Conservation (phyloP, 1,140 invertebrate genomes). For the Lasaia peninsularis region DNA sequence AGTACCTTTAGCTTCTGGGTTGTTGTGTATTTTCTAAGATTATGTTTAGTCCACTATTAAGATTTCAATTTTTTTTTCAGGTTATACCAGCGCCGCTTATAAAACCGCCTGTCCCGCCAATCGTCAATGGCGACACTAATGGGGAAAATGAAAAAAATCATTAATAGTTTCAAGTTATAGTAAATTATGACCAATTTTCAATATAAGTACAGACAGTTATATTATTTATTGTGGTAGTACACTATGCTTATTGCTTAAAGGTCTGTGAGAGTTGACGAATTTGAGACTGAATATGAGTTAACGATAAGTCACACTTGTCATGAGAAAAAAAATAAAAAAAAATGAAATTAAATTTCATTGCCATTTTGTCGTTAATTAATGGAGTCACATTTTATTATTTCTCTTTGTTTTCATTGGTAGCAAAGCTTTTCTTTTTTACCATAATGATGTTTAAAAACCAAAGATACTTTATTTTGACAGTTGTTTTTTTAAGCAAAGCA, state of each 20-base stretch:
- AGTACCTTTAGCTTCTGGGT: too few relatives aligned
- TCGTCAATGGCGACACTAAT: conserved; percentile 62
- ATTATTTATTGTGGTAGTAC: conserved; percentile 11
- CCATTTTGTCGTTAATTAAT: conserved; percentile 19
- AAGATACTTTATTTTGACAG: background rate
- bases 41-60: too few relatives aligned
- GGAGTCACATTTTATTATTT: conserved; percentile 25
- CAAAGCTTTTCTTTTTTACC: background rate
- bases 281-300: conserved; percentile 40
- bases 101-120: conserved; percentile 44
- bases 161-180: conserved; percentile 23
- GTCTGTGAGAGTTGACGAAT: conserved; percentile 24
- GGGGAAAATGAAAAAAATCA: conserved; percentile 41
- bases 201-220: conserved; percentile 14
- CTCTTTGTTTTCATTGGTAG: background rate
- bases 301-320: conserved; percentile 25
- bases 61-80: conserved; percentile 29
- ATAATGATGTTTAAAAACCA: background rate
- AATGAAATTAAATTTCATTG: conserved; percentile 40
- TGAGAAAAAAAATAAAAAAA: conserved; percentile 25
- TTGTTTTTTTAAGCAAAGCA: background rate
- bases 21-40: too few relatives aligned
- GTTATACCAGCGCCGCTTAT: conserved; percentile 69
- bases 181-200: conserved; percentile 19
- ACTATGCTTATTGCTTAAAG: conserved; percentile 3